These are phyloP conservation scores for Hemiscyllium ocellatum DNA, from an alignment of 2,113 vertebrate genomes.

Conservation along the genomic window DNA sequence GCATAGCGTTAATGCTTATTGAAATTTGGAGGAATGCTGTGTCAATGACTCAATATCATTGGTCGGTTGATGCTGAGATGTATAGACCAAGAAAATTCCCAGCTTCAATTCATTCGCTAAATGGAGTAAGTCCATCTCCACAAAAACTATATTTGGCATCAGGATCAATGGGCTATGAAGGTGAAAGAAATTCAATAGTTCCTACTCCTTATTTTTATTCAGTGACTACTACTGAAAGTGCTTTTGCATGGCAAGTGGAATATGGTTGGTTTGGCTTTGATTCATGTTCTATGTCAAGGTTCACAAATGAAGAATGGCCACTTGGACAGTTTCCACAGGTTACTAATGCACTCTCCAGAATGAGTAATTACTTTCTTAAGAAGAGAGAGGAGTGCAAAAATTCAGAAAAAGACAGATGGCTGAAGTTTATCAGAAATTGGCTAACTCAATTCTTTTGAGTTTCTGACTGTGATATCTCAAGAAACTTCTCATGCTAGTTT, in stretches of 20 bases:
- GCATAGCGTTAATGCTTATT: background rate
- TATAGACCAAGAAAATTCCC: background rate
- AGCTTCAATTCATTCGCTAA: background rate
- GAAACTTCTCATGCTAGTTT: too few species aligned
- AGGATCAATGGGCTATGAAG: background rate
- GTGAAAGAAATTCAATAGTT: background rate
- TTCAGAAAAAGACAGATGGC: background rate
- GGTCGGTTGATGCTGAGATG: background rate
- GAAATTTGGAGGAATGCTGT: background rate
- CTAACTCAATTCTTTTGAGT: background rate
- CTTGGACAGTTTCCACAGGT: background rate
- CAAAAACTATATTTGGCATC: background rate
- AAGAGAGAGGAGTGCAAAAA: background rate
- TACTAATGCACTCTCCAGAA: background rate
- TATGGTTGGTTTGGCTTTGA: background rate
- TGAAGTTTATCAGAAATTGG: too few species aligned
- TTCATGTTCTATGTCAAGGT: background rate
- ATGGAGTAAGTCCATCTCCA: background rate
- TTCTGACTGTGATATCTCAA: too few species aligned
- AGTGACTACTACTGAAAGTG: background rate
- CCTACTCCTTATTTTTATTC: background rate
- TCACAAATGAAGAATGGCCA: background rate
- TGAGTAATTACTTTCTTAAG: background rate
- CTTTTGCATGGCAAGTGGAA: background rate
- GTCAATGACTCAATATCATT: slow-evolving; percentile 6